phyloP scores from a whole-genome alignment of 2,888 invertebrate species.

The Trissonchulus sp. region DNA sequence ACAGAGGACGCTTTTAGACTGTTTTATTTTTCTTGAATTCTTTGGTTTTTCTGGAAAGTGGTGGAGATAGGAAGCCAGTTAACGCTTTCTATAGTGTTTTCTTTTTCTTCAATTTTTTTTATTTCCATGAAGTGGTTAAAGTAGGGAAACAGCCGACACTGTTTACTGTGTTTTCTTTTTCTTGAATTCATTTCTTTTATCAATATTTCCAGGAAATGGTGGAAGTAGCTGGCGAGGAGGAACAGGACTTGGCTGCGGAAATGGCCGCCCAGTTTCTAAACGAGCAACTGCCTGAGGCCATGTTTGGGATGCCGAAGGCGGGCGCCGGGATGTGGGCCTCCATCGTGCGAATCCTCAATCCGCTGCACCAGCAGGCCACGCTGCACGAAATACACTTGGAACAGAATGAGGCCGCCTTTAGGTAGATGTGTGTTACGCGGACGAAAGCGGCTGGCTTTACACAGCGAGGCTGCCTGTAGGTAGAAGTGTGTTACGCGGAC shows the following conservation, averaged over 20 bases:
- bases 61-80: too few relatives aligned
- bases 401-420: conserved; percentile 93
- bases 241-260: conserved; percentile 87
- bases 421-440: conserved; percentile 54
- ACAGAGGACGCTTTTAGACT: too few relatives aligned
- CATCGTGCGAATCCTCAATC: conserved; percentile 75
- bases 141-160: too few relatives aligned
- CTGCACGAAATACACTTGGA: conserved; percentile 72
- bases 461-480: conserved; percentile 92
- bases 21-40: too few relatives aligned
- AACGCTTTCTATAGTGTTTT: too few relatives aligned
- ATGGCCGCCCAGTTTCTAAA: conserved; percentile 94
- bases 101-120: too few relatives aligned
- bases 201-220: conserved; percentile 74
- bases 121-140: too few relatives aligned
- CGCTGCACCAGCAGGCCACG: conserved; percentile 68
- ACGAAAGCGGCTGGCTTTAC: too few relatives aligned
- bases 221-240: conserved; percentile 90
- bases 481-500: conserved; percentile 42
- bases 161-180: too few relatives aligned
- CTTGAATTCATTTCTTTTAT: too few relatives aligned
- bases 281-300: conserved; percentile 84
- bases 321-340: conserved; percentile 80
- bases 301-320: conserved; percentile 92
- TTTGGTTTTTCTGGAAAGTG: too few relatives aligned